Conservation (phyloP, 2,797 vertebrate genomes). For the Amblyopsis hoosieri region DNA sequence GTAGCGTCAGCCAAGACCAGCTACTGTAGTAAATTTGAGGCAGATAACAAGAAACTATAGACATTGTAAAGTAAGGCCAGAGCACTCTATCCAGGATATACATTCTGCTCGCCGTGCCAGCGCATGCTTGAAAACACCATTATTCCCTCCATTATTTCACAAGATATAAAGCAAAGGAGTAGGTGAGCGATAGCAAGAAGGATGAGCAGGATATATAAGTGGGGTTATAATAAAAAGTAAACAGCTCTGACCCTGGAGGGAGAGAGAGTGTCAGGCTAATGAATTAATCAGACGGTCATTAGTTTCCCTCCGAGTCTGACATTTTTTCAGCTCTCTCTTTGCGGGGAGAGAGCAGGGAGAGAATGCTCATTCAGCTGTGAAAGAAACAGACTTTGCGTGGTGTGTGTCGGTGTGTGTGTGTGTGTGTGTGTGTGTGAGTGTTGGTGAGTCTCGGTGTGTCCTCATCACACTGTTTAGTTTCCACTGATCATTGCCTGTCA, state of each 20-base stretch:
- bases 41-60: constrained; percentile 36
- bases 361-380: constrained; percentile 68
- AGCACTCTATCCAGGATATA: constrained; percentile 18
- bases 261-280: constrained; percentile 67
- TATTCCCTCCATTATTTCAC: constrained; percentile 23
- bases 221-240: constrained; percentile 59
- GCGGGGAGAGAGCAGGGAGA: constrained; percentile 40
- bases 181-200: constrained; percentile 15
- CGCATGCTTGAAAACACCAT: constrained; percentile 23
- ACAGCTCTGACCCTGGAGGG: constrained; percentile 52
- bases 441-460: constrained; percentile 18
- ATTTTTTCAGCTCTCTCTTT: constrained; percentile 33
- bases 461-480: constrained; percentile 61
- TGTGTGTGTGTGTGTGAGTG: constrained; percentile 21
- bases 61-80: constrained; percentile 29
- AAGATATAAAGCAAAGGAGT: constrained; percentile 16
- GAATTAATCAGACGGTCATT: constrained; percentile 79
- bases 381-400: constrained; percentile 34
- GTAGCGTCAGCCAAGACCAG: constrained; percentile 21
- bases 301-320: constrained; percentile 59
- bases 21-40: constrained; percentile 34
- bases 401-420: constrained; percentile 16
- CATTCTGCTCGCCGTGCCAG: constrained; percentile 6
- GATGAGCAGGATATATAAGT: constrained; percentile 19
- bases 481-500: constrained; percentile 67